Evolutionary conservation across 2,113 vertebrate species (phyloP).

Genomic region (Peromyscus leucopus): DNA sequence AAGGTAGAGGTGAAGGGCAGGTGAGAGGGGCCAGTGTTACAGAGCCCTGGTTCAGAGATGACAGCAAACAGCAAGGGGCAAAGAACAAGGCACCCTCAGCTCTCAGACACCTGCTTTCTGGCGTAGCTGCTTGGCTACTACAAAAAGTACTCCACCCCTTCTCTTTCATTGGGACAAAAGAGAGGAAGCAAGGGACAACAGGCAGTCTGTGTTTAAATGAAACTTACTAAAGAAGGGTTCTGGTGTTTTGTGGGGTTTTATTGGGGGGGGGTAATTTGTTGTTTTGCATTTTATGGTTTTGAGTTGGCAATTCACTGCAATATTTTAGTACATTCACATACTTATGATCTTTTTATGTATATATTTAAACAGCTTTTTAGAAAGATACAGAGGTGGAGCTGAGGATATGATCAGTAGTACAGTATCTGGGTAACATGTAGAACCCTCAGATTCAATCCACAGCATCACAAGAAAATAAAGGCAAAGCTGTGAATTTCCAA

Average conservation of each 20-base stretch:
- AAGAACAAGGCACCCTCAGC: neutral
- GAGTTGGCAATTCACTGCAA: slow-evolving; percentile 59
- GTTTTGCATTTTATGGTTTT: slow-evolving; percentile 58
- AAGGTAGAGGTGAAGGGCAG: neutral
- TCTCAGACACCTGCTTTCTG: slow-evolving; percentile 33
- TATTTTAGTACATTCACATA: slow-evolving; percentile 55
- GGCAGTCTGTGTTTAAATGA: slow-evolving; percentile 31
- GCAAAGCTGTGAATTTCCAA: neutral
- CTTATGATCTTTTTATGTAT: slow-evolving; percentile 64
- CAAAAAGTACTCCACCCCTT: slow-evolving; percentile 56
- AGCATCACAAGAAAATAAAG: neutral
- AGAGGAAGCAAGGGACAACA: slow-evolving; percentile 12
- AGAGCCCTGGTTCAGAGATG: neutral
- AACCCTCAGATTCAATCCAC: neutral
- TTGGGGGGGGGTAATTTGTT: neutral
- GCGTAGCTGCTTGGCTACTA: slow-evolving; percentile 44
- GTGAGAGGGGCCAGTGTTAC: neutral
- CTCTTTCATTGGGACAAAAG: slow-evolving; percentile 53
- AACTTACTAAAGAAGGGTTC: slow-evolving; percentile 49
- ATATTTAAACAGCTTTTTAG: slow-evolving; percentile 66
- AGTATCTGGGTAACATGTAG: neutral
- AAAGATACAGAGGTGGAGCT: neutral
- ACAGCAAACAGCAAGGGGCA: neutral
- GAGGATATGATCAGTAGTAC: neutral
- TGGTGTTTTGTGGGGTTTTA: neutral